Base-by-base conservation (phyloP, 2,888 invertebrate genomes). In the Hedychridium roseum region DNA sequence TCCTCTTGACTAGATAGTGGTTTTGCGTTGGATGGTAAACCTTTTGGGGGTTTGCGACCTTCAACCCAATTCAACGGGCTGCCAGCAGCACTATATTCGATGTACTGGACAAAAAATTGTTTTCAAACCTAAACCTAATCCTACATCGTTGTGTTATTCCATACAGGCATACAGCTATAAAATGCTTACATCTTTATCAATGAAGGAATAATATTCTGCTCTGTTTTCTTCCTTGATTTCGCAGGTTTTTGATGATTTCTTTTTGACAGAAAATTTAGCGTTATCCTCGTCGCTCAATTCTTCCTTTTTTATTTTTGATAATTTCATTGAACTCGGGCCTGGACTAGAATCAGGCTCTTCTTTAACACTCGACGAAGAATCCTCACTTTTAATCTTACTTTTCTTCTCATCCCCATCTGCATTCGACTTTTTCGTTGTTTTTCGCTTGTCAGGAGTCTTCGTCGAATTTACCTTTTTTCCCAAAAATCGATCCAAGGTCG, bases 11-110 rank as follows among this genome's bases (percentile, higher is more conserved):
- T 40, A 6, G 51, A 59, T 20, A 71, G 44, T 17, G 63, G 61
- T 26, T 63, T 69, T 1, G 65, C 67, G 18, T 65, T 51, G 15
- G 46, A 36, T 1, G 71, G 72, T 14, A 71, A 50, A 27, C 63
- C 66, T 17, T 63, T 43, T 12, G 42, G 36, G 2, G 69, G 71
- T 53, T 66, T 69, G 16, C 62, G 61, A 17, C 59, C 68, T 6
- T 71, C 64, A 39, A 73, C 58, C 72, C 72, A 71, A 39, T 73
- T 73, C 37, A 71, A 56, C 3, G 72, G 70, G 36, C 46, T 60
- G 41, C 70, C 72, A 17, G 39, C 35, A 0, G 47, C 53, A 2
- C 30, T 61, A 38, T 68, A 71, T 39, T 71, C 72, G 34, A 71
- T 65, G 27, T 72, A 73, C 73, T 73, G 28, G 23, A 9, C 5